These are phyloP conservation scores for Musca domestica DNA, from an alignment of 1,140 invertebrate genomes.

Conservation along the genomic window DNA sequence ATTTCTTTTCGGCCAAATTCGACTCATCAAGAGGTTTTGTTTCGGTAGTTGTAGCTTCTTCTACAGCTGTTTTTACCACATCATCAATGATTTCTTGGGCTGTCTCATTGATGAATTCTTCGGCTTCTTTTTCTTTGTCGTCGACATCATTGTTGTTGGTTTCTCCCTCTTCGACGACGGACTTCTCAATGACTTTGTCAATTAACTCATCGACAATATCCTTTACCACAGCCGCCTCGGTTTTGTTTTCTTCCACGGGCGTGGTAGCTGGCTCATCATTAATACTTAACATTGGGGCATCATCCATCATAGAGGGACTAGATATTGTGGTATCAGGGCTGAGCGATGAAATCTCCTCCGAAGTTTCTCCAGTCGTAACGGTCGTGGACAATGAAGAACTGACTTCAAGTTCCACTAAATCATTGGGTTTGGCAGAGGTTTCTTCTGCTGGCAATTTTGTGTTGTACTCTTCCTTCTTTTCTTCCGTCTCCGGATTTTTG, in stretches of 20 bases:
- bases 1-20: not conserved
- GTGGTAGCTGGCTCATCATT: slow-evolving; percentile 20
- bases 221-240: slow-evolving; percentile 35
- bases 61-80: slow-evolving; percentile 41
- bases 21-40: no score
- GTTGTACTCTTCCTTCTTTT: not conserved
- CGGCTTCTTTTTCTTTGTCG: slow-evolving; percentile 25
- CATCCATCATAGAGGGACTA: slow-evolving; percentile 26
- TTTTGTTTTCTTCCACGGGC: not conserved
- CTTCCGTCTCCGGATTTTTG: no score
- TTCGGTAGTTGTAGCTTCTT: slow-evolving; percentile 16
- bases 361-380: slow-evolving; percentile 18
- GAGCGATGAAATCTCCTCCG: slow-evolving; percentile 32
- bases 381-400: slow-evolving; percentile 33
- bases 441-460: slow-evolving; percentile 33
- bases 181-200: slow-evolving; percentile 38
- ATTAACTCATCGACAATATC: slow-evolving; percentile 50
- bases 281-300: slow-evolving; percentile 23
- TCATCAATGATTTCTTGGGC: slow-evolving; percentile 43
- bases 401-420: slow-evolving; percentile 28
- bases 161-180: slow-evolving; percentile 26
- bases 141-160: slow-evolving; percentile 42
- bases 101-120: slow-evolving; percentile 29
- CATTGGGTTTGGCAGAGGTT: slow-evolving; percentile 47
- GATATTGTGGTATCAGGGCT: slow-evolving; percentile 31